A percentile compares a stretch with the other conserved stretches of the same genome.
Conservation (phyloP, 2,113 vertebrate genomes). For the Toxotes chatareus region DNA sequence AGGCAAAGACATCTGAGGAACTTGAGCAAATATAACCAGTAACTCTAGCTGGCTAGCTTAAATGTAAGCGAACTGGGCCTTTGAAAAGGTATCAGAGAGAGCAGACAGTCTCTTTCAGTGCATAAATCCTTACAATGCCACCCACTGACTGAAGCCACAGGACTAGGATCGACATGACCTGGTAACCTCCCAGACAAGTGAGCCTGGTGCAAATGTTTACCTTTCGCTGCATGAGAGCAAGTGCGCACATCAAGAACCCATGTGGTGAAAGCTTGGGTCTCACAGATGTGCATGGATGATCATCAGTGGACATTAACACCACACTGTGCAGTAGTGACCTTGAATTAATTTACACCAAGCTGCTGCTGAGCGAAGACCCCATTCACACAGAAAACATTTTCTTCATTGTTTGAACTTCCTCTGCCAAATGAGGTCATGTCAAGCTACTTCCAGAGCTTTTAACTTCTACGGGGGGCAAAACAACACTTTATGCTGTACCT, state of each 20-base stretch:
- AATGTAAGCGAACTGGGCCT: not conserved
- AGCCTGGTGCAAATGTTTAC: conserved; percentile 34
- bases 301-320: not conserved
- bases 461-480: not conserved
- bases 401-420: not conserved
- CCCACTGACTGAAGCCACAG: conserved; percentile 20
- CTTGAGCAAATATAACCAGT: not conserved
- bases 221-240: conserved; percentile 5
- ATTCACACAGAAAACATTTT: conserved; percentile 10
- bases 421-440: not conserved
- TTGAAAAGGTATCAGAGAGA: not conserved
- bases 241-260: conserved; percentile 22
- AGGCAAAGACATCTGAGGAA: not conserved
- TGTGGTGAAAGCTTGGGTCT: not conserved
- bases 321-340: conserved; percentile 35
- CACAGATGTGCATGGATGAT: conserved; percentile 5
- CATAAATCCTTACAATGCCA: conserved; percentile 31
- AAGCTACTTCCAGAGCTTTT: not conserved
- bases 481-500: not conserved
- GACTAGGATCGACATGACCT: conserved; percentile 43
- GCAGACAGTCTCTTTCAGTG: not conserved
- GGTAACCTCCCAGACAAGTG: conserved; percentile 29
- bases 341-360: conserved; percentile 26
- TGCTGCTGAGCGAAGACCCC: conserved; percentile 17
- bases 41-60: too few species aligned